These are phyloP conservation scores for Drosophila rubida DNA, from an alignment of 2,888 invertebrate species.

Conservation along the genomic window DNA sequence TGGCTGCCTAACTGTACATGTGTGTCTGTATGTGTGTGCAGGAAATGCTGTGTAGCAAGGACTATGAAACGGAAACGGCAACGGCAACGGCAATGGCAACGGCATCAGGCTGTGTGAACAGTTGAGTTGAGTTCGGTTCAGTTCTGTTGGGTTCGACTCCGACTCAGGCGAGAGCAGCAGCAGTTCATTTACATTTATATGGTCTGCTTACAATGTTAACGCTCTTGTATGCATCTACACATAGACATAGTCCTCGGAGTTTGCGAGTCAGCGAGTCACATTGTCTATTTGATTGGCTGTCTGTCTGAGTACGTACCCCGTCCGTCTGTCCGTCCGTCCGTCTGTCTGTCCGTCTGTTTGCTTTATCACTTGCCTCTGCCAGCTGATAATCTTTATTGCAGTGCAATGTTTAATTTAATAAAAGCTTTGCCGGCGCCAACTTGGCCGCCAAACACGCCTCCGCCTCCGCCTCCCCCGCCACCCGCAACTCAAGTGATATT, in stretches of 20 bases:
- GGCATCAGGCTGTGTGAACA: slow-evolving; percentile 71
- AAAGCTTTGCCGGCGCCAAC: slow-evolving; percentile 51
- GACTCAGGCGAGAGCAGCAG: slow-evolving; percentile 47
- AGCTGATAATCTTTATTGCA: slow-evolving; percentile 80
- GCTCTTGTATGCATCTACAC: slow-evolving; percentile 68
- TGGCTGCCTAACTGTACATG: slow-evolving; percentile 67
- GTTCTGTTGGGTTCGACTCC: slow-evolving; percentile 54
- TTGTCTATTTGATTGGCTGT: slow-evolving; percentile 66
- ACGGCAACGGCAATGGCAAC: no score
- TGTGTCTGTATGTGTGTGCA: slow-evolving; percentile 41
- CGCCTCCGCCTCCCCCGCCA: neutral
- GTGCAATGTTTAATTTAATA: slow-evolving; percentile 79
- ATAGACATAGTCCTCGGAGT: slow-evolving; percentile 16
- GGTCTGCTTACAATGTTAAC: slow-evolving; percentile 81
- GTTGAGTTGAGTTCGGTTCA: slow-evolving; percentile 47
- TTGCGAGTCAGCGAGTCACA: slow-evolving; percentile 74
- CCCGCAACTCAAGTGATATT: slow-evolving; percentile 53
- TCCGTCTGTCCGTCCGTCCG: slow-evolving; percentile 3
- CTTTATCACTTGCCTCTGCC: slow-evolving; percentile 71
- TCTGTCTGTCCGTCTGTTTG: slow-evolving; percentile 47
- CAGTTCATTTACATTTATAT: slow-evolving; percentile 80
- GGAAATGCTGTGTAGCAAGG: slow-evolving; percentile 74
- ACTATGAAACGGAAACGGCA: slow-evolving; percentile 80
- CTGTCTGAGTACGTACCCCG: slow-evolving; percentile 32
- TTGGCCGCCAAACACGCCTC: neutral